These are phyloP conservation scores for Nansenia antarctica DNA, from an alignment of 2,113 vertebrate species.

Conservation along the genomic window DNA sequence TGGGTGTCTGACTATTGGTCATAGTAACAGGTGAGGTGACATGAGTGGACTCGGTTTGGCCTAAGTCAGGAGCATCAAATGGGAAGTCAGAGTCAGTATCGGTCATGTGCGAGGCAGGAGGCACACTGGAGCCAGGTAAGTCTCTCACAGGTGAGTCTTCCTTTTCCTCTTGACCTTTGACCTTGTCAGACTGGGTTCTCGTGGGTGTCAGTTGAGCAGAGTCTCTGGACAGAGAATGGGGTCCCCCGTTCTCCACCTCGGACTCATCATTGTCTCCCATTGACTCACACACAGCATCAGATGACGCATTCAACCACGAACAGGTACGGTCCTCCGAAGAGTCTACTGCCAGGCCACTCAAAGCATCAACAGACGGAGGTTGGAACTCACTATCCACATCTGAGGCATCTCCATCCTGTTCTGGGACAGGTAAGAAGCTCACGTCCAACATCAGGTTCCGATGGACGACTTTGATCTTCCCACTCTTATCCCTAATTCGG, in stretches of 20 bases:
- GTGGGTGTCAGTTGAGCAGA: neutral
- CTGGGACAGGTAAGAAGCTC: neutral
- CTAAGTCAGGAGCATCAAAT: slow-evolving; percentile 4
- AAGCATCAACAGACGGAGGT: neutral
- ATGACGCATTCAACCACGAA: neutral
- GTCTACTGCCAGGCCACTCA: neutral
- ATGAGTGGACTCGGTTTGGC: neutral
- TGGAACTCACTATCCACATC: neutral
- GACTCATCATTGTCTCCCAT: neutral
- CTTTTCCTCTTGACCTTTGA: neutral
- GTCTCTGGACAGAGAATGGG: neutral
- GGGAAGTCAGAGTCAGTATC: neutral
- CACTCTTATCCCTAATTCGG: slow-evolving; percentile 12
- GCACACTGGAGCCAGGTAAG: slow-evolving; percentile 1
- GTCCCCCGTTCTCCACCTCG: neutral
- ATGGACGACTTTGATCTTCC: slow-evolving; percentile 9
- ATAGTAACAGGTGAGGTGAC: neutral
- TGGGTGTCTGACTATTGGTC: neutral
- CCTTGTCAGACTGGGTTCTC: neutral
- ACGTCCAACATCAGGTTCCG: slow-evolving; percentile 18
- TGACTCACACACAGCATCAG: neutral
- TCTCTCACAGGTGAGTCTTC: slow-evolving; percentile 2
- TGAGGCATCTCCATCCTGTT: neutral
- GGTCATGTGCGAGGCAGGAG: neutral
- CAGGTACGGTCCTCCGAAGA: neutral